A percentile compares a stretch with the other conserved stretches of the same genome.
These are phyloP conservation scores for Habrosyne pyritoides DNA, from an alignment of 2,888 invertebrate genomes.

Conservation along the genomic window DNA sequence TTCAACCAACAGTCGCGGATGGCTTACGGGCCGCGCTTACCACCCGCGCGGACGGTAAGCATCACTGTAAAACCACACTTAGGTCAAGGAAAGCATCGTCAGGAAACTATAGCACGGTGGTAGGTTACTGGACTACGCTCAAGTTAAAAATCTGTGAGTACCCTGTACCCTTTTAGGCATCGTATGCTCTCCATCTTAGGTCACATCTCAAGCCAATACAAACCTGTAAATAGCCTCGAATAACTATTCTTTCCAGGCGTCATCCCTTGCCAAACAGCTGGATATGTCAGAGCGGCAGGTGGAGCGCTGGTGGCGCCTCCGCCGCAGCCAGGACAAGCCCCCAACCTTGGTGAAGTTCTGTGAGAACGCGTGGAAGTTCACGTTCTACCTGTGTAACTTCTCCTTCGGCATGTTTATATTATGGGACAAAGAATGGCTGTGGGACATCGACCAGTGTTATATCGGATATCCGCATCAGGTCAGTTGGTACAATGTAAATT, in stretches of 20 bases:
- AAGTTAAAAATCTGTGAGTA: too few species aligned
- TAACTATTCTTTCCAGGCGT: constrained; percentile 72
- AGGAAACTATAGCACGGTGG: too few species aligned
- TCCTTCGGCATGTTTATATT: constrained; percentile 91
- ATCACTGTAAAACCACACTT: too few species aligned
- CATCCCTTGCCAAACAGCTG: constrained; percentile 90
- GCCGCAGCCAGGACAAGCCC: constrained; percentile 94
- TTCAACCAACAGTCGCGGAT: too few species aligned
- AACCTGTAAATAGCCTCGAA: not conserved
- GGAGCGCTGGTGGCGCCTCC: constrained; percentile 95
- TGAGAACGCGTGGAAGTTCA: constrained; percentile 95
- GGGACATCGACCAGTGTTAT: constrained; percentile 96
- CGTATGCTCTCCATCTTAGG: too few species aligned
- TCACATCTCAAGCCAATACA: too few species aligned
- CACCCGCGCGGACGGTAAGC: too few species aligned
- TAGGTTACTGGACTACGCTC: too few species aligned
- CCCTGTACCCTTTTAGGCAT: too few species aligned
- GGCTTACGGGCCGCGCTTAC: too few species aligned
- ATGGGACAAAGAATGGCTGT: constrained; percentile 97
- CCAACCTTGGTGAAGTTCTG: constrained; percentile 96
- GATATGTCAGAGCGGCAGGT: constrained; percentile 94
- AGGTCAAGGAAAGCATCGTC: too few species aligned
- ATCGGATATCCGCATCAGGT: constrained; percentile 91
- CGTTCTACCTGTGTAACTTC: constrained; percentile 94
- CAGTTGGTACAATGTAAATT: too few species aligned